A percentile compares a stretch with the other conserved stretches of the same genome.
phyloP scores from a whole-genome alignment of 2,888 invertebrate species.

The Spialia ferax region DNA sequence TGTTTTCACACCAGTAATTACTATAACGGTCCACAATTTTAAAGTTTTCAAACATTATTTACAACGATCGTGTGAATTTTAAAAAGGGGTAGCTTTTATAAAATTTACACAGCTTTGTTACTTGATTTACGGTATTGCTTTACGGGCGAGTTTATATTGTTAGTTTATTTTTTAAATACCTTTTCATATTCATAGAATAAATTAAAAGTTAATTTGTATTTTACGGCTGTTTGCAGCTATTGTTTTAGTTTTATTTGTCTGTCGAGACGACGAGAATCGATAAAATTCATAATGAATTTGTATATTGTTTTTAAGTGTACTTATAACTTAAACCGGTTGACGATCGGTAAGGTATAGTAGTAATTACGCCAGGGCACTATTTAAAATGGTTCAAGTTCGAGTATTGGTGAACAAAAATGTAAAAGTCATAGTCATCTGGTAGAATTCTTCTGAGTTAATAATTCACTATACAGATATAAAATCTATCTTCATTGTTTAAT shows the following conservation, averaged over 20 bases:
- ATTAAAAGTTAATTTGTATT: constrained; percentile 8
- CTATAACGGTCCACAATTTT: constrained; percentile 46
- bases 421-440: too few relatives aligned
- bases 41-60: constrained; percentile 61
- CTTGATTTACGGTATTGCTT: constrained; percentile 27
- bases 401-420: too few relatives aligned
- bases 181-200: constrained; percentile 37
- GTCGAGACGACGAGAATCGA: background rate
- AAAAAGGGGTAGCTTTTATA: constrained; percentile 40
- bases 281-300: background rate
- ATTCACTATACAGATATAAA: too few relatives aligned
- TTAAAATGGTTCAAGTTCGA: too few relatives aligned
- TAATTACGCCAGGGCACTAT: too few relatives aligned
- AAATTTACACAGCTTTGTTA: constrained; percentile 47
- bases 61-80: constrained; percentile 49
- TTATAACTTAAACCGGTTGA: too few relatives aligned
- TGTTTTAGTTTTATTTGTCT: constrained; percentile 2
- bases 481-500: too few relatives aligned
- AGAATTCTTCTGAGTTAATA: too few relatives aligned
- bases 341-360: too few relatives aligned
- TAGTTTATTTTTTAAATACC: constrained; percentile 34
- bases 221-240: background rate
- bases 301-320: too few relatives aligned
- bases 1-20: constrained; percentile 33
- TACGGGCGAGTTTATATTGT: constrained; percentile 23